These are phyloP conservation scores for Ennomos erosarius DNA, from an alignment of 2,888 invertebrate species.

Conservation along the genomic window DNA sequence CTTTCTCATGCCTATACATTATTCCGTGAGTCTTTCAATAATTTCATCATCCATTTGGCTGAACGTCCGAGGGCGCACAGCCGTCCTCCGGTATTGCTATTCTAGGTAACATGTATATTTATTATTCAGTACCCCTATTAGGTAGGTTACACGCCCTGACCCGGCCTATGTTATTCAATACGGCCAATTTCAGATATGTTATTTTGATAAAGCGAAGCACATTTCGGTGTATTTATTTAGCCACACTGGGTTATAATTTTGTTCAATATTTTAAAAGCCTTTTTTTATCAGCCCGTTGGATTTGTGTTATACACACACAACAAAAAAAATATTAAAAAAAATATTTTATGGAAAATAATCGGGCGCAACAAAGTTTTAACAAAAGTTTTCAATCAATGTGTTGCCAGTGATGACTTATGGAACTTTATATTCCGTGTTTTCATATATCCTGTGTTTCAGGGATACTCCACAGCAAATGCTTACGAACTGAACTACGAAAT, in stretches of 20 bases:
- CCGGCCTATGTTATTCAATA: conserved; percentile 31
- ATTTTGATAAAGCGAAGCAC: conserved; percentile 28
- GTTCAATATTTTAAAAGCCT: neutral
- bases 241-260: neutral
- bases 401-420: no score
- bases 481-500: conserved; percentile 17
- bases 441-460: conserved; percentile 1
- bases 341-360: no score
- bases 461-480: conserved; percentile 11
- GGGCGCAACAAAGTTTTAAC: no score
- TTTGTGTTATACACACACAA: neutral
- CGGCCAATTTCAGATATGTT: conserved; percentile 36
- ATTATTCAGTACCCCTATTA: conserved; percentile 44
- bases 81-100: conserved; percentile 41
- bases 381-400: no score
- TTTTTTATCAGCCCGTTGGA: neutral
- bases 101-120: conserved; percentile 39
- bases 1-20: conserved; percentile 40
- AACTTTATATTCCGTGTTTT: no score
- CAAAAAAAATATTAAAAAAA: no score
- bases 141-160: conserved; percentile 30
- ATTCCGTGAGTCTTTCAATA: conserved; percentile 47
- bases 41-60: conserved; percentile 47
- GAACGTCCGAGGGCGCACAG: conserved; percentile 36
- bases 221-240: conserved; percentile 17